A percentile compares a stretch with the other conserved stretches of the same genome.
These are phyloP conservation scores for Drosophila greeni DNA, from an alignment of 2,888 invertebrate species.

Conservation along the genomic window DNA sequence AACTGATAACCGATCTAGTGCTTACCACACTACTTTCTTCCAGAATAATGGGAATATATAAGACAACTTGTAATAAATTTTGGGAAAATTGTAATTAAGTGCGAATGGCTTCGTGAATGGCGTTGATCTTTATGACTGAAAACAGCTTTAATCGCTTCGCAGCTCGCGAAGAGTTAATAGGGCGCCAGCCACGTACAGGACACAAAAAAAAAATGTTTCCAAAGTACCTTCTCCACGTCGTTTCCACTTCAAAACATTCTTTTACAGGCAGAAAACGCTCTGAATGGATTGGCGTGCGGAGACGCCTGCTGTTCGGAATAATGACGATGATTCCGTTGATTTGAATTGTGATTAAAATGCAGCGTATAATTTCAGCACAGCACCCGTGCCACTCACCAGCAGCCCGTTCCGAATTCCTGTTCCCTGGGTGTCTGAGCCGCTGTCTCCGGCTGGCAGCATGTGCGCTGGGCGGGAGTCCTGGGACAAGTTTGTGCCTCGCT, in stretches of 20 bases:
- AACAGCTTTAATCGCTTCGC: neutral
- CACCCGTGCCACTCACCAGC: slow-evolving; percentile 15
- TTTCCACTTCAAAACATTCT: slow-evolving; percentile 17
- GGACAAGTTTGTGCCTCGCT: slow-evolving; percentile 63
- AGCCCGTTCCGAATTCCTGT: slow-evolving; percentile 1
- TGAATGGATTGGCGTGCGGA: slow-evolving; percentile 31
- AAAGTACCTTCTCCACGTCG: slow-evolving; percentile 3
- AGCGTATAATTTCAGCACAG: slow-evolving; percentile 68
- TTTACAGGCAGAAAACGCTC: slow-evolving; percentile 28
- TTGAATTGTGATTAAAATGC: slow-evolving; percentile 77
- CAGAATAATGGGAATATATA: too few species aligned
- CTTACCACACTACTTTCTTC: neutral
- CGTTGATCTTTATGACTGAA: neutral
- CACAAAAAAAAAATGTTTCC: slow-evolving; percentile 17
- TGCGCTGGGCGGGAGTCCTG: slow-evolving; percentile 46
- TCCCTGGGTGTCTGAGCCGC: slow-evolving; percentile 30
- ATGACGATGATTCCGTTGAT: slow-evolving; percentile 74
- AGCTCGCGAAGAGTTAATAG: slow-evolving; percentile 14
- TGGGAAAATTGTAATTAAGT: slow-evolving; percentile 6
- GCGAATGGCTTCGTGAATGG: neutral
- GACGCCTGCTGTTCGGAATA: slow-evolving; percentile 56
- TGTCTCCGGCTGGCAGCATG: slow-evolving; percentile 53
- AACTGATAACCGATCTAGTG: neutral
- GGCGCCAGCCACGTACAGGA: slow-evolving; percentile 18
- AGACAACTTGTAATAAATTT: neutral